Evolutionary conservation across 2,113 vertebrate genomes (phyloP).

Genomic region (Erythrolamprus reginae): DNA sequence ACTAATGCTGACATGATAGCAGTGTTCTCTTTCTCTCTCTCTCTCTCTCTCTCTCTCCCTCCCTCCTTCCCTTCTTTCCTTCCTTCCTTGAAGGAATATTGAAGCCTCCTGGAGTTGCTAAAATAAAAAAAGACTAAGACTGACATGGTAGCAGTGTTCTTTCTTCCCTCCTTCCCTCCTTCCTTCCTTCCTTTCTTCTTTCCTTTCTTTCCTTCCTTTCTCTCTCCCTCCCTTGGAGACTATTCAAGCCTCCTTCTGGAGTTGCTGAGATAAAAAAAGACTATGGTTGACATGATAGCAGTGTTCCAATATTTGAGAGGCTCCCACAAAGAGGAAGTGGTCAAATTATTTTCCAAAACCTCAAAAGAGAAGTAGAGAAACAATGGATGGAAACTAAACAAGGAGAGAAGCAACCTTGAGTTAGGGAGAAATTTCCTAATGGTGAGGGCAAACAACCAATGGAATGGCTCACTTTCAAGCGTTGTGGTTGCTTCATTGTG

Average conservation of each 20-base stretch:
- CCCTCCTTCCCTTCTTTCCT: rapidly evolving
- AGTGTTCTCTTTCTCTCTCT: background rate
- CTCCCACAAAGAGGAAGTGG: background rate
- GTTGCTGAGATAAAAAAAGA: background rate
- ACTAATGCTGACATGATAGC: too few relatives aligned
- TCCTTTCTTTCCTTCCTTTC: too few relatives aligned
- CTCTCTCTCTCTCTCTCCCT: too few relatives aligned
- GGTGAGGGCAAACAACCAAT: background rate
- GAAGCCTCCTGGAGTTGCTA: too few relatives aligned
- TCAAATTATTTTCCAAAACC: background rate
- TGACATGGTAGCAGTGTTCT: too few relatives aligned
- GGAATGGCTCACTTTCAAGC: too few relatives aligned
- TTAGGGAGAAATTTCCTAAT: background rate
- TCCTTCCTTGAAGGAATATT: too few relatives aligned
- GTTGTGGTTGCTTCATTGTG: too few relatives aligned
- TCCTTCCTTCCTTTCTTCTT: background rate
- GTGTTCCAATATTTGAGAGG: too few relatives aligned
- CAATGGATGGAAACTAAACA: background rate
- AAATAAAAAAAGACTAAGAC: too few relatives aligned
- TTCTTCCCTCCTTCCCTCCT: too few relatives aligned
- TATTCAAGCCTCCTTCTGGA: background rate
- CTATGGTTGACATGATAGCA: background rate
- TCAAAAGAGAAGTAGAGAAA: background rate
- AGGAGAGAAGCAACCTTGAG: background rate
- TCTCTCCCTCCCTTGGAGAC: background rate